Evolutionary conservation across 1,140 invertebrate species (phyloP).

Genomic region (Hydropsyche tenuis): DNA sequence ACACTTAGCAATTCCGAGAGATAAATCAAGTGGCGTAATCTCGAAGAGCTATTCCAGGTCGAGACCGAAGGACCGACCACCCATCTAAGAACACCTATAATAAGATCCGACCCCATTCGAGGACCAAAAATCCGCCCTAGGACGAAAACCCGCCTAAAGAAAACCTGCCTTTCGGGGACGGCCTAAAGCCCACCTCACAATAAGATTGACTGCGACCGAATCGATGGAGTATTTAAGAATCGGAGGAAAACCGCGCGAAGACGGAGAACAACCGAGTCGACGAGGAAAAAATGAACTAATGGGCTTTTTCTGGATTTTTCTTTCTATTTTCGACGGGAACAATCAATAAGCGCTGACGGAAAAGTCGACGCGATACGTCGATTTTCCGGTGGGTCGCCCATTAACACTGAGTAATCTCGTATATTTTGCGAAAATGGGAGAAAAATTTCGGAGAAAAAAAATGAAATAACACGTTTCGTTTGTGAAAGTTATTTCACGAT

Average conservation of each 20-base stretch:
- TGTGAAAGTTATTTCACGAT: too few relatives aligned
- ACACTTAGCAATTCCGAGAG: conserved; percentile 20
- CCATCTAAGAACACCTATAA: too few relatives aligned
- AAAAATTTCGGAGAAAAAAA: too few relatives aligned
- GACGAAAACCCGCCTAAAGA: neutral
- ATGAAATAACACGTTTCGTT: too few relatives aligned
- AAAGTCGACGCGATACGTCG: conserved; percentile 6
- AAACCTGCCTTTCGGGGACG: neutral
- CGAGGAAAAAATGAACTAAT: conserved; percentile 21
- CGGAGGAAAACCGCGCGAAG: neutral
- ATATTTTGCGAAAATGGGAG: too few relatives aligned
- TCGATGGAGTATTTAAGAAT: conserved; percentile 33
- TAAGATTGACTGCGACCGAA: conserved; percentile 32
- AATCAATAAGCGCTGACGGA: conserved; percentile 21
- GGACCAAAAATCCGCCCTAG: too few relatives aligned
- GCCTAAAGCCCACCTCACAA: neutral
- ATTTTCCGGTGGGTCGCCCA: neutral
- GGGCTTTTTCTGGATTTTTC: conserved; percentile 13
- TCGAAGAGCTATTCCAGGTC: conserved; percentile 28
- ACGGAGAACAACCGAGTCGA: neutral
- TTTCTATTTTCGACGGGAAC: neutral
- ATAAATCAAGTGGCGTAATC: conserved; percentile 36
- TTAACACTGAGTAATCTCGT: conserved; percentile 31
- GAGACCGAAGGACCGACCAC: neutral
- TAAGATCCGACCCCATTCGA: too few relatives aligned